Base-by-base conservation (phyloP, 2,888 invertebrate genomes). In the Reticulitermes lucifugus region DNA sequence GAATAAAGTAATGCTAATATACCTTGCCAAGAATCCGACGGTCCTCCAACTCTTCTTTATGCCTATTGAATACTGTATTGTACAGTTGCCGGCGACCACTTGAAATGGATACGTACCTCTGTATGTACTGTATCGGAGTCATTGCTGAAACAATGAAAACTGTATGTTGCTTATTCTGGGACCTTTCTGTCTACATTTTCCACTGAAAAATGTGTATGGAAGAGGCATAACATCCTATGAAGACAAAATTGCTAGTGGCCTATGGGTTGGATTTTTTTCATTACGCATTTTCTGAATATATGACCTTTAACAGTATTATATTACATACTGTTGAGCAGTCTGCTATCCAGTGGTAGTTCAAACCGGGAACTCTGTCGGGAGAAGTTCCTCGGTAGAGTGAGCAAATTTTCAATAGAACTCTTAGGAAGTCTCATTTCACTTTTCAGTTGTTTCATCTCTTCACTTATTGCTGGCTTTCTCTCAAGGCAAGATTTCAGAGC, bases 321-420 rank as follows among this genome's bases (percentile, higher is more conserved):
- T 25, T 7, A 65, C 88, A 88, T 89, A 93, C 93, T 91, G 86
- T 90, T 90, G 43, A 95, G 90, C 85, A 91, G 91, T 79, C 91
- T 90, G 83, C 94, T 92, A 88, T 96, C 94, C 86, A 96, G 92
- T 0, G 96, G 96, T 83, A 97, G 91, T 87, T 96, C 94, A 89
- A 97, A 97, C 87, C 95, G 93, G 0, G 95, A 95, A 87, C 94
- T 95, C 70, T 94, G 93, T 71, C 96, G 92, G 0, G 95, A 94
- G 90, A 96, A 96, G n/a, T 95, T 94, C 79, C 96, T 91, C 0
- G 96, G 96, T 87, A 95, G 92, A 88, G 94, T 94, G 25, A 94
- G 91, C 93, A 93, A 94, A 88, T 93, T 92, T 7, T 93, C 93
- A 2, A 93, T 91, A 85, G 93, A 92, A 29, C 92, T 90, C 0